phyloP scores from a whole-genome alignment of 2,797 vertebrate species.

The Acomys russatus region DNA sequence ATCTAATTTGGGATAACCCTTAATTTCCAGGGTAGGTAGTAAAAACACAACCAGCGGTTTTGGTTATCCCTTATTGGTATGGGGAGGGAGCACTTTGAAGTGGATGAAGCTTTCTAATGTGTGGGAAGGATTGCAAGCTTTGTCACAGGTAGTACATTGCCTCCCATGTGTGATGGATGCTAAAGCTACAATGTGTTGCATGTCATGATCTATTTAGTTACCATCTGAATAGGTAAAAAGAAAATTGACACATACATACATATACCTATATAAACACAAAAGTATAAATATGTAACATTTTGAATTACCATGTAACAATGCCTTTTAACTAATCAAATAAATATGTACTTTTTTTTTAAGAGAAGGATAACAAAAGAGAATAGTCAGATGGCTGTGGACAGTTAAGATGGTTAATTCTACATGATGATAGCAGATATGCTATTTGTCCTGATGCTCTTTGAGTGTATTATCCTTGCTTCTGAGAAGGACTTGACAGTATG shows the following conservation, averaged over 20 bases:
- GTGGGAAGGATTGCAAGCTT: background rate
- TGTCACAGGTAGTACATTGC: background rate
- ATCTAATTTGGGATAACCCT: background rate
- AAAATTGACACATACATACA: background rate
- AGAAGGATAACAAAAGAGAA: background rate
- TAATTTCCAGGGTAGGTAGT: background rate
- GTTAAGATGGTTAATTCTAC: background rate
- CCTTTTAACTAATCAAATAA: background rate
- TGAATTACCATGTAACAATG: background rate
- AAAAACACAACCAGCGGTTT: background rate
- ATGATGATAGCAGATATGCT: background rate
- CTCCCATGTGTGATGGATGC: no score
- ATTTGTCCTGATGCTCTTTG: background rate
- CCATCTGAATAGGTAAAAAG: background rate
- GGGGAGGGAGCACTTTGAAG: background rate
- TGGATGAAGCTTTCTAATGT: background rate
- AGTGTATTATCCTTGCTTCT: background rate
- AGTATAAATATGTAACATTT: background rate
- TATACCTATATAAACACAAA: background rate
- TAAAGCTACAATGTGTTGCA: background rate
- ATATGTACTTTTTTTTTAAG: background rate
- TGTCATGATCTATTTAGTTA: background rate
- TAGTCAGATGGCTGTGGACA: background rate
- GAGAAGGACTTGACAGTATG: background rate
- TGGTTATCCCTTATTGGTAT: background rate